phyloP scores from a whole-genome alignment of 2,888 invertebrate species.

The Pemphredon lugubris region DNA sequence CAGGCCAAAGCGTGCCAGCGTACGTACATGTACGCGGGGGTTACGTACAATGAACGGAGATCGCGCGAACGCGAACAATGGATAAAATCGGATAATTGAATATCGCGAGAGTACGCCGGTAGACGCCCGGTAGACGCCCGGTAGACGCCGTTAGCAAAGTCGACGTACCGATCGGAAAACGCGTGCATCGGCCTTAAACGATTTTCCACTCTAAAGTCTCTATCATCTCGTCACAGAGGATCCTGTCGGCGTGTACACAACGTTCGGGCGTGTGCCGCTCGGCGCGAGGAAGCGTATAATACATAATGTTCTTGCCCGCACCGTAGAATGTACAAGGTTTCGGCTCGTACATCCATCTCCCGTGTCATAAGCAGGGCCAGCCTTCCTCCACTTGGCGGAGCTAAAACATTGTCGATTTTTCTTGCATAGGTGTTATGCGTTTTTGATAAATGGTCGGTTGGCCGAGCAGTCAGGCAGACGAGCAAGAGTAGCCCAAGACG shows the following conservation, averaged over 20 bases:
- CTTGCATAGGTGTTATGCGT: slow-evolving; percentile 72
- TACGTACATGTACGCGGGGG: no score
- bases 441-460: slow-evolving; percentile 71
- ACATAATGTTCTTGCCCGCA: slow-evolving; percentile 72
- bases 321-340: slow-evolving; percentile 68
- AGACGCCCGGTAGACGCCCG: no score
- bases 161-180: slow-evolving; percentile 2
- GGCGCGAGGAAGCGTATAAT: slow-evolving; percentile 60
- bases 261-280: slow-evolving; percentile 16
- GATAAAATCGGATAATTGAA: no score
- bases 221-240: slow-evolving; percentile 48
- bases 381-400: slow-evolving; percentile 59
- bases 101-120: no score
- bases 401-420: slow-evolving; percentile 75
- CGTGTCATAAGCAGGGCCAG: slow-evolving; percentile 72
- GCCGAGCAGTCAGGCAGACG: slow-evolving; percentile 36
- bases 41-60: no score
- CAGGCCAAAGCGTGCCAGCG: no score
- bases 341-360: slow-evolving; percentile 74
- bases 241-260: slow-evolving; percentile 45
- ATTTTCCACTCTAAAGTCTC: slow-evolving; percentile 51
- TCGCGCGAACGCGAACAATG: no score
- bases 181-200: slow-evolving; percentile 35
- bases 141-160: no score
- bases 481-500: slow-evolving; percentile 8